Percentiles rank a stretch among this genome's conserved stretches.
These are phyloP conservation scores for Cephus spinipes DNA, from an alignment of 2,888 invertebrate genomes.

Conservation along the genomic window DNA sequence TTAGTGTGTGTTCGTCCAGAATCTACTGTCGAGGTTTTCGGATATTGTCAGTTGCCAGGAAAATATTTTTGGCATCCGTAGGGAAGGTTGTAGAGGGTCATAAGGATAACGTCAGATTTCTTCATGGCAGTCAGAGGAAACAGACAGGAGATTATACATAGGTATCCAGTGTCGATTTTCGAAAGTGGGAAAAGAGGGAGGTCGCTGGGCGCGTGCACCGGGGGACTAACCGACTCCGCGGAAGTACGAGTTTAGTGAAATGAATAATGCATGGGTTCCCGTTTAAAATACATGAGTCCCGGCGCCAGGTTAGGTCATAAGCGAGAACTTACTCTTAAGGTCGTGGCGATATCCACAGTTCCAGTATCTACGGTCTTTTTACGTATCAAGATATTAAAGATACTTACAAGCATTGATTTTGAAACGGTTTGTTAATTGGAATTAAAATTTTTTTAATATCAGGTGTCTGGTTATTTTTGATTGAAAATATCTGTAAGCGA, in stretches of 20 bases:
- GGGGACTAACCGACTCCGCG: constrained; percentile 9
- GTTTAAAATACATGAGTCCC: constrained; percentile 9
- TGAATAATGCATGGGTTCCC: constrained; percentile 12
- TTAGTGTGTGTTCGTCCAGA: neutral
- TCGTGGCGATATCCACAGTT: neutral
- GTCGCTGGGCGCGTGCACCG: neutral
- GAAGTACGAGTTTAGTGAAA: constrained; percentile 11
- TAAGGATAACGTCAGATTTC: neutral
- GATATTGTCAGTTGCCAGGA: neutral
- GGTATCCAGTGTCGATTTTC: neutral
- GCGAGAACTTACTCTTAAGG: constrained; percentile 3
- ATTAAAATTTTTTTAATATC: neutral
- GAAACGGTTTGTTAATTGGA: neutral
- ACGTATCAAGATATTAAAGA: neutral
- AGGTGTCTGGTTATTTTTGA: neutral
- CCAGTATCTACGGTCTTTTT: neutral
- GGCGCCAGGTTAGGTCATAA: neutral
- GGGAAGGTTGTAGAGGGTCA: neutral
- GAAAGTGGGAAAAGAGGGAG: neutral
- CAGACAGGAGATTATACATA: neutral
- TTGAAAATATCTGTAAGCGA: neutral
- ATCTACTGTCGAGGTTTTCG: neutral
- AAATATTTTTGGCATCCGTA: neutral
- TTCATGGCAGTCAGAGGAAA: neutral
- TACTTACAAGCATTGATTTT: neutral